These are phyloP conservation scores for Candoia aspera DNA, from an alignment of 2,113 vertebrate genomes.

Conservation along the genomic window DNA sequence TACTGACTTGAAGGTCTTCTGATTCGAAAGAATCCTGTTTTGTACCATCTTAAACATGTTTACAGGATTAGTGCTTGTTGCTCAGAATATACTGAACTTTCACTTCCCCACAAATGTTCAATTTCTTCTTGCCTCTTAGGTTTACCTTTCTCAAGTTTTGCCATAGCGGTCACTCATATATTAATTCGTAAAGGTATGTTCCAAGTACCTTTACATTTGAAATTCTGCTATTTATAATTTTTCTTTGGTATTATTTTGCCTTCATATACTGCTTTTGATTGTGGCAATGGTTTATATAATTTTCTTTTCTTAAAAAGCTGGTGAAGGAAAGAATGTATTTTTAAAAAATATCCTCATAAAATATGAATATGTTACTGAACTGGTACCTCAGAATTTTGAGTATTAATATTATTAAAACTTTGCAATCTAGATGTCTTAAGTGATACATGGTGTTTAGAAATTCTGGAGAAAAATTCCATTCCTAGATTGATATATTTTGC, in stretches of 20 bases:
- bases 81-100: neutral
- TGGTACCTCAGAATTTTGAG: neutral
- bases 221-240: neutral
- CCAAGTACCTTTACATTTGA: slow-evolving; percentile 31
- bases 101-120: slow-evolving; percentile 16
- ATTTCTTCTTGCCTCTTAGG: slow-evolving; percentile 72
- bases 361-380: neutral
- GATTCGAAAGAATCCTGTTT: neutral
- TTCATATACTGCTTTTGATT: neutral
- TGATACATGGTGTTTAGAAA: neutral
- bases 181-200: slow-evolving; percentile 85
- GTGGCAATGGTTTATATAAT: neutral
- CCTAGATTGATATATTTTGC: neutral
- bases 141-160: slow-evolving; percentile 82
- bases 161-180: slow-evolving; percentile 83
- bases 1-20: neutral
- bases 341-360: neutral
- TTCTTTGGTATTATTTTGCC: neutral
- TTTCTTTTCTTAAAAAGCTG: neutral
- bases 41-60: neutral
- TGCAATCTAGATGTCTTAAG: neutral
- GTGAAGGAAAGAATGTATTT: neutral
- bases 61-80: neutral
- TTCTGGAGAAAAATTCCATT: neutral
- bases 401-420: neutral